Base-by-base conservation (phyloP, 2,113 vertebrate genomes). In the Lutjanus erythropterus region DNA sequence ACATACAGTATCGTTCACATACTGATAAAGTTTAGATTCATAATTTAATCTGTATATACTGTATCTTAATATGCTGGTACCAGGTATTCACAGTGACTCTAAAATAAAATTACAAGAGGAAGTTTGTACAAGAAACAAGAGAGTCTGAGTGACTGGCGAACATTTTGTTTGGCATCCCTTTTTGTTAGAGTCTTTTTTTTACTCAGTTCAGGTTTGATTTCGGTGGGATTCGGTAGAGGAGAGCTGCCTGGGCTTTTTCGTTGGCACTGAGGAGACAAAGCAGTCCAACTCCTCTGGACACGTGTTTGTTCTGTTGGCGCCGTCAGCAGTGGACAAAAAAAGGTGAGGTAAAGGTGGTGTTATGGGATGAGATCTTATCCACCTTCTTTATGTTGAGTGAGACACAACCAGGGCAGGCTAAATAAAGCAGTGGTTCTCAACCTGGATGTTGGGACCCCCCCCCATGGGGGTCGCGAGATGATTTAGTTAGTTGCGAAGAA, bases 21-120 rank as follows among this genome's bases (percentile, higher is more conserved):
- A 93, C 78, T 87, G 71, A 88, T 91, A 86, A 85, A 87, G 81
- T 88, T 91, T 86, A 82, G 83, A 90, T 87, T 88, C 77, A 92
- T 93, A 90, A 93, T 91, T 94, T 94, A 81, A 94, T 94, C 82
- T 92, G 87, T 88, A 93, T 94, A 94, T 93, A 92, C 83, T 87
- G 79, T 93, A 92, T 93, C 77, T 86, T 92, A 91, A 91, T 94
- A 94, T 96, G 95, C 95, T 95, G 95, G 95, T 95, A 95, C 94
- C 94, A 86, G 89, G 87, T 94, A 93, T 94, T 95, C 95, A 96
- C 94, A 96, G 95, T 96, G 94, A 94, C 93, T 92, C 89, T 91
- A 94, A 94, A 95, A 91, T 84, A 89, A 94, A 87, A 84, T 90
- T 84, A 91, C 91, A 93, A 91, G 86, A 92, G 83, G 81, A 91